phyloP scores from a whole-genome alignment of 2,888 invertebrate species.

The Tinea semifulvella region DNA sequence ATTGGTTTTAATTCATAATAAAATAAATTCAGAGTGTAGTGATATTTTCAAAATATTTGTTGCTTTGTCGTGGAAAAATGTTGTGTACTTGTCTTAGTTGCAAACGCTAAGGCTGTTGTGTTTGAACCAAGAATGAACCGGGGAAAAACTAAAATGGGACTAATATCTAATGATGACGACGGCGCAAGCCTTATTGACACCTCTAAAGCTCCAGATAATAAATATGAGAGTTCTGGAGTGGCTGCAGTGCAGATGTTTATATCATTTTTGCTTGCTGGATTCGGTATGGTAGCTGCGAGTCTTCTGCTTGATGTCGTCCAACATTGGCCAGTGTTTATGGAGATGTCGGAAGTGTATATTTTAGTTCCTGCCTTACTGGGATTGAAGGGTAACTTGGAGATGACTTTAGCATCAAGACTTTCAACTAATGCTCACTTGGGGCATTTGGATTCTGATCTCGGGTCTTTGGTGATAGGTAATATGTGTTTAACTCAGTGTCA shows the following conservation, averaged over 20 bases:
- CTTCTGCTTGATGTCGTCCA: slow-evolving; percentile 85
- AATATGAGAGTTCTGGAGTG: slow-evolving; percentile 70
- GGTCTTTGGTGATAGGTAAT: slow-evolving; percentile 71
- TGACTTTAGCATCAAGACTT: slow-evolving; percentile 91
- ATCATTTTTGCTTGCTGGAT: slow-evolving; percentile 87
- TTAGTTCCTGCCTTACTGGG: slow-evolving; percentile 90
- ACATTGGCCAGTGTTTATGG: slow-evolving; percentile 86
- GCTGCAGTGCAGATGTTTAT: slow-evolving; percentile 83
- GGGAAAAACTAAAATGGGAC: slow-evolving; percentile 51
- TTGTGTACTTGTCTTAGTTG: neutral
- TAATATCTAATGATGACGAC: slow-evolving; percentile 32
- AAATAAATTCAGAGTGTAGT: too few relatives aligned
- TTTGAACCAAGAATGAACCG: slow-evolving; percentile 46
- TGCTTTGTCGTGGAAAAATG: too few relatives aligned
- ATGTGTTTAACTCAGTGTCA: slow-evolving; percentile 77
- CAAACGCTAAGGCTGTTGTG: neutral
- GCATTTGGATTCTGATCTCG: slow-evolving; percentile 76
- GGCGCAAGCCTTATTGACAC: slow-evolving; percentile 36
- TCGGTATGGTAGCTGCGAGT: slow-evolving; percentile 92
- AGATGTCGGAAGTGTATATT: slow-evolving; percentile 89
- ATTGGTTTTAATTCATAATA: too few relatives aligned
- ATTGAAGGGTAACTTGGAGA: slow-evolving; percentile 92
- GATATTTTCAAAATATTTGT: too few relatives aligned
- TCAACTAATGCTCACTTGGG: slow-evolving; percentile 94
- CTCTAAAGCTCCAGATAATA: slow-evolving; percentile 46